Percentiles rank a stretch among this genome's conserved stretches.
phyloP scores from a whole-genome alignment of 2,797 vertebrate species.

The Amblyopsis hoosieri region DNA sequence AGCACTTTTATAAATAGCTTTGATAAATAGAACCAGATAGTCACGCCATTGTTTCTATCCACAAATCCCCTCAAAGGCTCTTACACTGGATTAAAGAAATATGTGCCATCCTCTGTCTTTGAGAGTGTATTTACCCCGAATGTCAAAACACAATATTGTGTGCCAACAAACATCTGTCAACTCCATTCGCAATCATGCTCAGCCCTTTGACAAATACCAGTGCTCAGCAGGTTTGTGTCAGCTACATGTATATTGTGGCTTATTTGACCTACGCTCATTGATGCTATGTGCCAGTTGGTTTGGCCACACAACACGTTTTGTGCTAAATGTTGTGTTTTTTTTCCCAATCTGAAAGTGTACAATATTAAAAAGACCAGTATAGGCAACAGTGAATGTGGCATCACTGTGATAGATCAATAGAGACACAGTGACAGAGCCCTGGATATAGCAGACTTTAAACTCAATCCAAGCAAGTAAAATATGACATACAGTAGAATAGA shows the following conservation, averaged over 20 bases:
- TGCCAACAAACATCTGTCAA: slow-evolving; percentile 30
- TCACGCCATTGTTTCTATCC: not conserved
- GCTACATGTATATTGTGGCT: slow-evolving; percentile 7
- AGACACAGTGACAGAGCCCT: slow-evolving; percentile 17
- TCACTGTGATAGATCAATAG: slow-evolving; percentile 34
- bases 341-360: not conserved
- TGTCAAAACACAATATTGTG: slow-evolving; percentile 30
- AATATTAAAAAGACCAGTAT: slow-evolving; percentile 6
- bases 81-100: slow-evolving; percentile 46
- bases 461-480: slow-evolving; percentile 35
- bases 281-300: slow-evolving; percentile 49
- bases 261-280: slow-evolving; percentile 37
- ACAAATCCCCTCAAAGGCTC: slow-evolving; percentile 22
- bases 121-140: slow-evolving; percentile 4
- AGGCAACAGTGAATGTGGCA: not conserved
- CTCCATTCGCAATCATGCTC: slow-evolving; percentile 32
- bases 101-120: slow-evolving; percentile 32
- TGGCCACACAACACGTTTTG: slow-evolving; percentile 9
- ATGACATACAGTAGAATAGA: slow-evolving; percentile 23
- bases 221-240: slow-evolving; percentile 23
- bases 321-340: slow-evolving; percentile 25
- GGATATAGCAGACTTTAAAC: slow-evolving; percentile 7
- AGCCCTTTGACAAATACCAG: slow-evolving; percentile 33
- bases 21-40: too few species aligned
- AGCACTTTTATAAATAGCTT: too few species aligned